phyloP scores from a whole-genome alignment of 2,888 invertebrate species.

The Ectemnius continuus region DNA sequence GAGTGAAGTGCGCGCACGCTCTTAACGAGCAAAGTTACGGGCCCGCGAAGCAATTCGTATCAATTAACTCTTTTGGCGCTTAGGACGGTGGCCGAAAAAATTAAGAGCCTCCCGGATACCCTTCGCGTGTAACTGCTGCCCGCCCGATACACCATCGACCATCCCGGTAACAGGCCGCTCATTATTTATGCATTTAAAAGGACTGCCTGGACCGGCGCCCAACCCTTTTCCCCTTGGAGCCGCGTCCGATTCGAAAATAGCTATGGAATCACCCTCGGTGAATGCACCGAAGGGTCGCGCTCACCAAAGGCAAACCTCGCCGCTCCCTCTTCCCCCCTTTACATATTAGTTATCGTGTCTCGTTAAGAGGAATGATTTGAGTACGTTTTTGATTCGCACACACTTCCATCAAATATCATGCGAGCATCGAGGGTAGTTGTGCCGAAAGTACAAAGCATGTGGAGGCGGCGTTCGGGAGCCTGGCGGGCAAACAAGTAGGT shows the following conservation, averaged over 20 bases:
- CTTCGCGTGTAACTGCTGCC: constrained; percentile 13
- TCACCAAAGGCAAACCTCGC: constrained; percentile 20
- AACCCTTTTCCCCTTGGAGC: constrained; percentile 62
- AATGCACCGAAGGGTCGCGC: constrained; percentile 37
- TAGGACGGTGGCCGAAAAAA: constrained; percentile 61
- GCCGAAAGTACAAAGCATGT: too few species aligned
- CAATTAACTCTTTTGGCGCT: constrained; percentile 69
- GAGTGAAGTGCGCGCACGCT: constrained; percentile 48
- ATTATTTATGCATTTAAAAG: constrained; percentile 73
- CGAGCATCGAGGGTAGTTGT: too few species aligned
- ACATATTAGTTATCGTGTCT: constrained; percentile 68
- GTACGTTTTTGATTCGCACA: too few species aligned
- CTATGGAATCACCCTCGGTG: constrained; percentile 49
- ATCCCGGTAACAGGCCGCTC: constrained; percentile 58
- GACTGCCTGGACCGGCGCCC: constrained; percentile 36
- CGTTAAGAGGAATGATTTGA: constrained; percentile 57
- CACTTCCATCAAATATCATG: too few species aligned
- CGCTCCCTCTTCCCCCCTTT: constrained; percentile 43
- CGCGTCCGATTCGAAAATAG: constrained; percentile 58
- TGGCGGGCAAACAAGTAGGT: too few species aligned
- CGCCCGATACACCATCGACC: constrained; percentile 45
- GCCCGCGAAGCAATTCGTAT: constrained; percentile 66
- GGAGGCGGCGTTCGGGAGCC: too few species aligned
- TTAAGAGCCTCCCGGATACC: constrained; percentile 48
- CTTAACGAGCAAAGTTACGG: constrained; percentile 44